These are phyloP conservation scores for Cybosia mesomella DNA, from an alignment of 2,888 invertebrate genomes.

Conservation along the genomic window DNA sequence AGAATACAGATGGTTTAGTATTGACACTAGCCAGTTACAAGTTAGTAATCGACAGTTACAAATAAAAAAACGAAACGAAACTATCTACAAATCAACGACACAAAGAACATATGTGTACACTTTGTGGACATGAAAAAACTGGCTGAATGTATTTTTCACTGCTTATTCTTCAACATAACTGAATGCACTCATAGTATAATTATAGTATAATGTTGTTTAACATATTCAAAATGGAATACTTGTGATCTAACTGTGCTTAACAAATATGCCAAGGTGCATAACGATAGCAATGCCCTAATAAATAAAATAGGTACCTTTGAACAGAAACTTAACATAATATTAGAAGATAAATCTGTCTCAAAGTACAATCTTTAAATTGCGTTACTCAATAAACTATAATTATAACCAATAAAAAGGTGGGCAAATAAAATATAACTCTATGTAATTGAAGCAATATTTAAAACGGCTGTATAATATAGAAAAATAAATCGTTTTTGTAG, in stretches of 20 bases:
- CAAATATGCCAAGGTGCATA: neutral
- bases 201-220: neutral
- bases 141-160: neutral
- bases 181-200: too few relatives aligned
- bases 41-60: conserved; percentile 26
- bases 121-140: conserved; percentile 23
- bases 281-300: neutral
- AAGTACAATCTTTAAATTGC: neutral
- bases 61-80: neutral
- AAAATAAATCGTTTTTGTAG: neutral
- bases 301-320: conserved; percentile 1
- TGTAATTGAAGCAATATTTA: neutral
- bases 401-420: neutral
- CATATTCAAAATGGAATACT: neutral
- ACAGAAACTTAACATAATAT: neutral
- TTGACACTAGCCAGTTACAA: conserved; percentile 22
- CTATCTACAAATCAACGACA: conserved; percentile 10
- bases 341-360: neutral
- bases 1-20: conserved; percentile 32
- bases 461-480: neutral
- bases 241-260: neutral
- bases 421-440: neutral
- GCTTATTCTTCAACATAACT: neutral
- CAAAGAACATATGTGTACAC: conserved; percentile 28
- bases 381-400: neutral